Conservation (phyloP, 2,888 invertebrate species). For the Notodonta ziczac region DNA sequence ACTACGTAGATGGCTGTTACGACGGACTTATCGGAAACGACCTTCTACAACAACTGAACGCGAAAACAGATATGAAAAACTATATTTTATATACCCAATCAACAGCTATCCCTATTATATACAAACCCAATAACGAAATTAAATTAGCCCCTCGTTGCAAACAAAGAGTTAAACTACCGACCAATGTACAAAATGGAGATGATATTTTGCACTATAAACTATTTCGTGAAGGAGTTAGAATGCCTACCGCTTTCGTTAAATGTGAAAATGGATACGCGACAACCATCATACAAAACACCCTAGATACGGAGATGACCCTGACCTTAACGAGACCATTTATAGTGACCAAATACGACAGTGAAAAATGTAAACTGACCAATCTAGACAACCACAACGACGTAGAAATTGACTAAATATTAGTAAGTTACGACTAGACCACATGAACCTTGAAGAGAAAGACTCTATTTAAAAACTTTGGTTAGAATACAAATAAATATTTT, state of each 20-base stretch:
- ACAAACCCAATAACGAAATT: background rate
- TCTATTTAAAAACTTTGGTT: constrained; percentile 29
- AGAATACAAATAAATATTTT: constrained; percentile 47
- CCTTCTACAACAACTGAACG: background rate
- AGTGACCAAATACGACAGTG: no score
- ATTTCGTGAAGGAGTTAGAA: constrained; percentile 23
- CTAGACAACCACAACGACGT: background rate
- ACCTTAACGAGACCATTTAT: no score
- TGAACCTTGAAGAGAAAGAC: constrained; percentile 41
- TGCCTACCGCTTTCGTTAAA: constrained; percentile 26
- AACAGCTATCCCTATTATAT: background rate
- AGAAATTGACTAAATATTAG: background rate
- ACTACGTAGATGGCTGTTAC: background rate
- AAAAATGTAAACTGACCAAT: background rate
- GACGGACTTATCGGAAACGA: background rate
- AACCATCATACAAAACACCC: constrained; percentile 16
- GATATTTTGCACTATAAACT: constrained; percentile 17
- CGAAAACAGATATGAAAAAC: background rate
- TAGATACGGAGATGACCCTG: background rate
- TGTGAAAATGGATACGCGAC: constrained; percentile 19
- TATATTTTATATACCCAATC: background rate
- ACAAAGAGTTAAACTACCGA: background rate
- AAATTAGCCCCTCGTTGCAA: background rate
- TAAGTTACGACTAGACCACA: constrained; percentile 27
- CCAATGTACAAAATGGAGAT: constrained; percentile 2